A percentile compares a stretch with the other conserved stretches of the same genome.
Evolutionary conservation across 2,113 vertebrate species (phyloP).

Genomic region (Siniperca chuatsi): DNA sequence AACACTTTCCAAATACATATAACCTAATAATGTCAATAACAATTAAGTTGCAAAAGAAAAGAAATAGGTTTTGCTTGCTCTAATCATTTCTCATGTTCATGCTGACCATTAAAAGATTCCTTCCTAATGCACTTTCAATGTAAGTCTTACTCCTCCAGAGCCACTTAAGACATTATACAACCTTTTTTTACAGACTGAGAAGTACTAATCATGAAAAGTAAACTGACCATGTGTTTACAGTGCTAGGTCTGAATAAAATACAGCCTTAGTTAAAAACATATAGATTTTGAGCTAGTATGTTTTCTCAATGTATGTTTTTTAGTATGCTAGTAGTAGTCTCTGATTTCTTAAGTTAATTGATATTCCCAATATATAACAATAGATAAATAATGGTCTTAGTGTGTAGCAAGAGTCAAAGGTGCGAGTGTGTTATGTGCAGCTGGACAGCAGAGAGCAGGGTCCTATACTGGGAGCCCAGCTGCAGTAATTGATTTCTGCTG

Average conservation of each 20-base stretch:
- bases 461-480: slow-evolving; percentile 61
- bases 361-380: neutral
- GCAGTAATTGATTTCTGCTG: slow-evolving; percentile 76
- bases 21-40: no score
- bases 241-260: neutral
- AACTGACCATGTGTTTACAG: neutral
- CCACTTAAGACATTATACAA: no score
- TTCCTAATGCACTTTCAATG: neutral
- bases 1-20: no score
- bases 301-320: neutral
- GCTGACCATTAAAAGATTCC: neutral
- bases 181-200: no score
- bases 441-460: slow-evolving; percentile 28
- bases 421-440: slow-evolving; percentile 29
- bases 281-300: neutral
- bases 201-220: neutral
- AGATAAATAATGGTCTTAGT: neutral
- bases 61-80: neutral
- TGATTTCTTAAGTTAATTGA: neutral
- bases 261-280: neutral
- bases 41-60: no score
- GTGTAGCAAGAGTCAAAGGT: slow-evolving; percentile 18
- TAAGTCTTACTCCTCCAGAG: neutral
- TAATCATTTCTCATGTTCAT: neutral
- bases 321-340: neutral